Base-by-base conservation (phyloP, 1,140 invertebrate genomes). In the Trinorchestia longiramus region DNA sequence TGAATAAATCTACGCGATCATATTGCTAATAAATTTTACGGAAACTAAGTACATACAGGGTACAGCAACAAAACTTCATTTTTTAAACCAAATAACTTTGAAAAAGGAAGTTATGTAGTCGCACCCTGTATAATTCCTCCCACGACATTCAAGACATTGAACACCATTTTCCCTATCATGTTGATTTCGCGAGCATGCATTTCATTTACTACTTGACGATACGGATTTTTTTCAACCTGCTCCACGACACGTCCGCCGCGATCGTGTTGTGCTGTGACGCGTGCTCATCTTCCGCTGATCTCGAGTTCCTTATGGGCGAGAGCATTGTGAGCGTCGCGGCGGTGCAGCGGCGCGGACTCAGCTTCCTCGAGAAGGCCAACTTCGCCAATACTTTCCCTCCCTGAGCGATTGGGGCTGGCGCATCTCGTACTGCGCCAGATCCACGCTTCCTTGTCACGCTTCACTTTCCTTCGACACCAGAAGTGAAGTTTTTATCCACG, bases 391-490 rank as follows among this genome's bases (percentile, higher is more conserved):
- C 88, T 90, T 90, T 90, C 88, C 41, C 88, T 90, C 88, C 41
- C n/a, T 42, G 36, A 90, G 88, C 88, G 88, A 90, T 90, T 28
- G 88, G 43, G 15, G 62, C 88, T 8, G 36, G 88, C 88, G 88
- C 88, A 17, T 90, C 88, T 90, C n/a, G 88, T 90, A 90, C n/a
- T 19, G 43, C 88, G n/a, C 4, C 88, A 90, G 88, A 90, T 90
- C n/a, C 88, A 90, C 23, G 88, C 43, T 90, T 90, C 43, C 88
- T 43, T 90, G 88, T 90, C 88, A 90, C 88, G 88, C 88, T 41
- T 90, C 88, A 90, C 88, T 90, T 90, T 90, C 88, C 88, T 90
- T 90, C 41, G 41, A 90, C 43, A 90, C 88, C 88, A 90, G 88
- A 90, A 90, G 88, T 90, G 41, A 42, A 42, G n/a, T 90, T 90